phyloP scores from a whole-genome alignment of 92 coral and sea anemone genomes.

The Muricea muricata region DNA sequence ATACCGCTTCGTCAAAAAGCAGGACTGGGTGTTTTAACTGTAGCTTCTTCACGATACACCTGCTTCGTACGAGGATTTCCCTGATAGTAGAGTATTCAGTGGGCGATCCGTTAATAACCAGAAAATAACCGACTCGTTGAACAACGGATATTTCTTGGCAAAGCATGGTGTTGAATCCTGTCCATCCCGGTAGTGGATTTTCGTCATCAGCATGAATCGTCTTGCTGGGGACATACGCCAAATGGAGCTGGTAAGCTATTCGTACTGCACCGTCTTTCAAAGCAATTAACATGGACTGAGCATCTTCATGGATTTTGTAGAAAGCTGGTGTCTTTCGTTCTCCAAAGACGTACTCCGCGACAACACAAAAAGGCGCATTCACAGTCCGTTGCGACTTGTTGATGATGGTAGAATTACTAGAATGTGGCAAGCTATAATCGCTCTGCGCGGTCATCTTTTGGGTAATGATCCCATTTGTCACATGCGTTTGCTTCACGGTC shows the following conservation, averaged over 20 bases:
- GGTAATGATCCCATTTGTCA: too few relatives aligned
- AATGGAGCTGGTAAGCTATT: conserved; percentile 37
- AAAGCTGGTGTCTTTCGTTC: conserved; percentile 44
- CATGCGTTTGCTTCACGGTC: too few relatives aligned
- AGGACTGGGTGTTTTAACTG: too few relatives aligned
- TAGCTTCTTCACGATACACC: too few relatives aligned
- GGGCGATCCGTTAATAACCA: too few relatives aligned
- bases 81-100: too few relatives aligned
- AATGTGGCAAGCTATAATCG: conserved; percentile 19
- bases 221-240: conserved; percentile 45
- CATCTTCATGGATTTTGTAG: neutral
- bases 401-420: conserved; percentile 37
- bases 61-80: too few relatives aligned
- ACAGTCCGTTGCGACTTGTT: conserved; percentile 54
- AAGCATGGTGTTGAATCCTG: too few relatives aligned
- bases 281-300: conserved; percentile 2
- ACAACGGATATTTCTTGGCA: conserved; percentile 34
- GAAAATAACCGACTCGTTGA: conserved; percentile 47
- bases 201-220: conserved; percentile 21
- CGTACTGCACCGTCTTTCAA: conserved; percentile 19
- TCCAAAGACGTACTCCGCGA: conserved; percentile 44
- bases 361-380: conserved; percentile 17
- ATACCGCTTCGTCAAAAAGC: too few relatives aligned
- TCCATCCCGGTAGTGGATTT: too few relatives aligned
- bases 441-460: conserved; percentile 1